Evolutionary conservation across 2,113 vertebrate genomes (phyloP), one percentile per base, ranked within the genome.

Genomic region (Pristiophorus japonicus): DNA sequence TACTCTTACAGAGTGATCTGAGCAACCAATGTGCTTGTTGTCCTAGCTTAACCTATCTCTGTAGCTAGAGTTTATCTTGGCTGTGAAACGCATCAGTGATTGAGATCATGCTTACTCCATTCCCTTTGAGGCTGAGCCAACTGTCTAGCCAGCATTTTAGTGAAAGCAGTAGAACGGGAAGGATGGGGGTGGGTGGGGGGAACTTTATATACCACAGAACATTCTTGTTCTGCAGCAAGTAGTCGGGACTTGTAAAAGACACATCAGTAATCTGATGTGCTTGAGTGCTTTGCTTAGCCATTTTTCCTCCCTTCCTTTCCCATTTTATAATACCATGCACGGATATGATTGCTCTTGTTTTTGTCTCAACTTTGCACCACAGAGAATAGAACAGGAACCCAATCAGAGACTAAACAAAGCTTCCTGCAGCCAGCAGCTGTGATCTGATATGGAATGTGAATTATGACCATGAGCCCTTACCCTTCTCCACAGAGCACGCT

Each of bases 71-170:
- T 98, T 98, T 98, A 97, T 97, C 97, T 98, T 97, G 96, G 96
- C 97, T 70, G 85, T 97, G 97, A 97, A 98, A 97, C 30, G 97
- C 97, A 97, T 96, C 96, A 97, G 97, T 97, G 97, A 97, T 98
- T 97, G 97, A 97, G 97, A 97, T 96, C 96, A 97, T 95, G 96
- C 96, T 96, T 96, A 96, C 96, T 96, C 93, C 30, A 85, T 0
- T 0, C 96, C 97, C 97, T 97, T 96, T 94, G 97, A 97, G 97
- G 96, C 97, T 96, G 95, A 97, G 97, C 97, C 97, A 97, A 97
- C 97, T 97, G 97, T 97, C 97, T 97, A 97, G 97, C 96, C 97
- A 96, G 96, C 97, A 97, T 97, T 97, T 98, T 97, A 96, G 97
- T 97, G 97, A 97, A 96, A 96, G 96, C 96, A 96, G 96, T 97